These are phyloP conservation scores for Pyrgus malvae DNA, from an alignment of 2,888 invertebrate species.

Conservation along the genomic window DNA sequence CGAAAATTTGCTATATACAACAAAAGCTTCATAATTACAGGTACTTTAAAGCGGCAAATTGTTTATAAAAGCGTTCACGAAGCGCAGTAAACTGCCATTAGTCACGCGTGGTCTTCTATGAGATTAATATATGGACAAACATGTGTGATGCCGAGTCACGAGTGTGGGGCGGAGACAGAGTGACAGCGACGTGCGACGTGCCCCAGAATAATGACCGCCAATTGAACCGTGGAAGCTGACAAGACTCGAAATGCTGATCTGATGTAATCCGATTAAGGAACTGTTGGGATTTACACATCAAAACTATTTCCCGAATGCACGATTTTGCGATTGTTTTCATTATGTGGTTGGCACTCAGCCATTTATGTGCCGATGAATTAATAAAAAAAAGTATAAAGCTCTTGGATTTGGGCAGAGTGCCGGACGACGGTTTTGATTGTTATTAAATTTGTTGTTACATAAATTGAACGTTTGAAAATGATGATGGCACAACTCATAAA, in stretches of 20 bases:
- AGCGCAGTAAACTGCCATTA: background rate
- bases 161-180: slow-evolving; percentile 26
- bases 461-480: too few relatives aligned
- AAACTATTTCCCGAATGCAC: background rate
- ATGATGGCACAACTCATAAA: too few relatives aligned
- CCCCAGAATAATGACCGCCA: slow-evolving; percentile 61
- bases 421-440: too few relatives aligned
- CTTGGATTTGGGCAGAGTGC: too few relatives aligned
- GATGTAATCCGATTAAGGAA: slow-evolving; percentile 33
- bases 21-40: too few relatives aligned
- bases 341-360: too few relatives aligned
- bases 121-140: slow-evolving; percentile 22
- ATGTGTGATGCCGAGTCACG: slow-evolving; percentile 35
- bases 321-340: background rate
- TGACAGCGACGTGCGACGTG: slow-evolving; percentile 46
- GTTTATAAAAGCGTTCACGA: background rate
- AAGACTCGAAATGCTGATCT: slow-evolving; percentile 47
- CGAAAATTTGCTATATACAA: too few relatives aligned
- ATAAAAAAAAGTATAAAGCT: too few relatives aligned
- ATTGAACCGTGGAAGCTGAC: slow-evolving; percentile 58
- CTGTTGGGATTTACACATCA: background rate
- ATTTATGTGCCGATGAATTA: too few relatives aligned
- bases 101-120: slow-evolving; percentile 6
- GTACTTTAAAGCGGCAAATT: too few relatives aligned
- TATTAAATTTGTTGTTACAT: too few relatives aligned